These are phyloP conservation scores for Cotesia congregata DNA, from an alignment of 2,888 invertebrate genomes.

Conservation along the genomic window DNA sequence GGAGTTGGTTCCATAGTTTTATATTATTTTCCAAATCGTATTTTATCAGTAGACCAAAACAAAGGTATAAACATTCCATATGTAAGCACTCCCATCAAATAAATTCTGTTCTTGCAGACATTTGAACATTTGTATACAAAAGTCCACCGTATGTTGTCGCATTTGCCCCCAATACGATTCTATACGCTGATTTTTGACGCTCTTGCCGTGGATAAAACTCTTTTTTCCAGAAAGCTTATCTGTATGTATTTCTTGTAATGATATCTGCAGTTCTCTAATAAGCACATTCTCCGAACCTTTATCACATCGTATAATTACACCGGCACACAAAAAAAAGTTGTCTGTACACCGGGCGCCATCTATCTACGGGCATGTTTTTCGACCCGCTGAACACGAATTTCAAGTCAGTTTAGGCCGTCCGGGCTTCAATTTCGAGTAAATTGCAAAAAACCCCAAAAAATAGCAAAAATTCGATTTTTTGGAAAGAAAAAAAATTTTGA, in stretches of 20 bases:
- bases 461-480: too few relatives aligned
- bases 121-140: conserved; percentile 44
- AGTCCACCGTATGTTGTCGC: conserved; percentile 34
- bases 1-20: conserved; percentile 35
- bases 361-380: too few relatives aligned
- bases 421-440: too few relatives aligned
- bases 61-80: conserved; percentile 31
- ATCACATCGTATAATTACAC: conserved; percentile 38
- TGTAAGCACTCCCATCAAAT: conserved; percentile 32
- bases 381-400: too few relatives aligned
- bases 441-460: too few relatives aligned
- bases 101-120: conserved; percentile 25
- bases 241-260: conserved; percentile 16
- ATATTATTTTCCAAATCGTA: conserved; percentile 26
- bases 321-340: too few relatives aligned
- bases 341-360: too few relatives aligned
- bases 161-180: conserved; percentile 42
- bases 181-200: conserved; percentile 41
- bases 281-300: conserved; percentile 35
- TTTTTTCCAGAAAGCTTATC: conserved; percentile 37
- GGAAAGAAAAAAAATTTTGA: too few relatives aligned
- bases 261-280: conserved; percentile 31
- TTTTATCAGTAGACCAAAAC: conserved; percentile 36
- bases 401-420: too few relatives aligned
- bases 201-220: conserved; percentile 42